A percentile compares a stretch with the other conserved stretches of the same genome.
Evolutionary conservation across 2,113 vertebrate genomes (phyloP).

Genomic region (Dasyurus viverrinus): DNA sequence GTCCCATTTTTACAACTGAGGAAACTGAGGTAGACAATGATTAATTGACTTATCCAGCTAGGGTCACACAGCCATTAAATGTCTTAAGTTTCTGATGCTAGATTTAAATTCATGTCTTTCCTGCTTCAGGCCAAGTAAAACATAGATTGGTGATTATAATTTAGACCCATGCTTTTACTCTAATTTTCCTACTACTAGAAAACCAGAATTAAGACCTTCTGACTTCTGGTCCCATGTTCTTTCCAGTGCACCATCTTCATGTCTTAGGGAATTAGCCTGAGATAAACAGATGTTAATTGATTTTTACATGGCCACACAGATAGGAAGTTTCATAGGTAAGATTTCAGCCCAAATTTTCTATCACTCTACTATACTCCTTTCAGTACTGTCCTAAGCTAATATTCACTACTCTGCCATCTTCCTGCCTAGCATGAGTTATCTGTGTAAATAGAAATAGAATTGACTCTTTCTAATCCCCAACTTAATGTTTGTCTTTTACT

Average conservation of each 20-base stretch:
- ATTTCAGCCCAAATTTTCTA: not conserved
- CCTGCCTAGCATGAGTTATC: not conserved
- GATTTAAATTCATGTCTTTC: not conserved
- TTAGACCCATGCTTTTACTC: not conserved
- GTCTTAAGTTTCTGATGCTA: not conserved
- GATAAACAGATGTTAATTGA: not conserved
- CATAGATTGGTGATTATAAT: not conserved
- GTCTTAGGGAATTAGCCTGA: no score
- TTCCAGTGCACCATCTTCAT: not conserved
- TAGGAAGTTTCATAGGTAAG: not conserved
- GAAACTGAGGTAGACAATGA: not conserved
- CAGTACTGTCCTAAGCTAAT: not conserved
- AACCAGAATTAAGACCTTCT: not conserved
- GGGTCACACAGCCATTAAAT: not conserved
- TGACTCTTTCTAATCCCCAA: slow-evolving; percentile 16
- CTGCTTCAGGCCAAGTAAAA: not conserved
- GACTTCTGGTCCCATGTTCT: not conserved
- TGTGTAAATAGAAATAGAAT: not conserved
- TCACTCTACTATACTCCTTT: not conserved
- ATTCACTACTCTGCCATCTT: not conserved
- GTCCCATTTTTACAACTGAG: not conserved
- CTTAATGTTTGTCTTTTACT: slow-evolving; percentile 41
- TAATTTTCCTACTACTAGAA: not conserved
- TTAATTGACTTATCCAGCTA: not conserved
- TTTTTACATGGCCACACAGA: not conserved